These are phyloP conservation scores for Columba livia DNA, from an alignment of 2,113 vertebrate species.

Conservation along the genomic window DNA sequence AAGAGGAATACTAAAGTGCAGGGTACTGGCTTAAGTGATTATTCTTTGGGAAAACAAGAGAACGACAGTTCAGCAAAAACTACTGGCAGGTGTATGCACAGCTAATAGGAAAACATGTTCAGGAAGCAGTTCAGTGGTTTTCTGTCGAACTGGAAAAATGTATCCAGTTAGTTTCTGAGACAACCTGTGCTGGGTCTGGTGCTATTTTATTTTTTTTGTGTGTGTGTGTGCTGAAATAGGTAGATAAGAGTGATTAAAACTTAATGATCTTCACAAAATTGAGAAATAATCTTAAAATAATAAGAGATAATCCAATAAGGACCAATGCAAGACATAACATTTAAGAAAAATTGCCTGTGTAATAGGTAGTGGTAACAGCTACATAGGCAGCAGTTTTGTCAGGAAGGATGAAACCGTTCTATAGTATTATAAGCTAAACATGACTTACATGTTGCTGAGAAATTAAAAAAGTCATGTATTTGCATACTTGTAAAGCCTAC, in stretches of 20 bases:
- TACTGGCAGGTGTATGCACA: neutral
- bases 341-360: neutral
- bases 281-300: neutral
- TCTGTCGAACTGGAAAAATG: neutral
- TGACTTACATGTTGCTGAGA: neutral
- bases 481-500: neutral
- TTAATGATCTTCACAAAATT: neutral
- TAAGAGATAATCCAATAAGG: neutral
- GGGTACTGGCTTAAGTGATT: neutral
- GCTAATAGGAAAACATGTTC: neutral
- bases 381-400: neutral
- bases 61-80: neutral
- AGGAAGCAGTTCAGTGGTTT: neutral
- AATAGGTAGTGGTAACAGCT: neutral
- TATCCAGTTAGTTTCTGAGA: neutral
- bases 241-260: neutral
- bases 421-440: neutral
- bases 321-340: neutral
- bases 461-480: neutral
- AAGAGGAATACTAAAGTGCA: neutral
- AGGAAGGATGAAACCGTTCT: neutral
- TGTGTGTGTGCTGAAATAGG: neutral
- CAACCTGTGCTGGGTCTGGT: neutral
- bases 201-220: neutral
- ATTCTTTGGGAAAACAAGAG: neutral